A percentile compares a stretch with the other conserved stretches of the same genome.
phyloP scores from a whole-genome alignment of 2,797 vertebrate genomes.

The Antrozous pallidus region DNA sequence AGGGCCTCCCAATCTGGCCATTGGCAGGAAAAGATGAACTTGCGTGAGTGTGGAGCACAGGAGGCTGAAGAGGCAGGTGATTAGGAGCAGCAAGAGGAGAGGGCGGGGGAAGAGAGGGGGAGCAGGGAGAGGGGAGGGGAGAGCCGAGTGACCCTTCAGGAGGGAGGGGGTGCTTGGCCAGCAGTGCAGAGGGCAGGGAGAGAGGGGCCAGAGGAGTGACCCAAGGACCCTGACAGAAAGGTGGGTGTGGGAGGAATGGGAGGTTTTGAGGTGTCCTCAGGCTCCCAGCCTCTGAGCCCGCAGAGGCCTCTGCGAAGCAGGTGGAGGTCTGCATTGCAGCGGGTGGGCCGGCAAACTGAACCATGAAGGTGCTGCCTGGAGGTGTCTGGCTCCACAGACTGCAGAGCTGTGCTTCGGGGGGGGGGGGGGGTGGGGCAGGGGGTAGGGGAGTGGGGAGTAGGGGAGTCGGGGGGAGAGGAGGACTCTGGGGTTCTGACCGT shows the following conservation, averaged over 20 bases:
- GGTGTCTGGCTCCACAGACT: neutral
- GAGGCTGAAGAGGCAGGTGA: neutral
- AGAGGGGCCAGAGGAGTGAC: too few species aligned
- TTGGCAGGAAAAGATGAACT: neutral
- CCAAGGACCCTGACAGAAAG: neutral
- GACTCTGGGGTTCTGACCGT: neutral
- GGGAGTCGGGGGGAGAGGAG: too few species aligned
- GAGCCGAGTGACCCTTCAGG: neutral
- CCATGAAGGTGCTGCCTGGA: neutral
- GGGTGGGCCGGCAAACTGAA: fast-evolving
- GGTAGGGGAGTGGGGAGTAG: too few species aligned
- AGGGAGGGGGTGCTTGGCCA: neutral
- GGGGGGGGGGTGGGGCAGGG: too few species aligned
- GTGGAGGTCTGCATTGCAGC: neutral
- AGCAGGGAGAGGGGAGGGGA: too few species aligned
- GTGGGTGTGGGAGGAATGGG: fast-evolving
- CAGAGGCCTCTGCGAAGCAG: neutral
- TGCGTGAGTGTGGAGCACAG: neutral
- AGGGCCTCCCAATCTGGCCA: fast-evolving
- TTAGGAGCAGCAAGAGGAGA: too few species aligned
- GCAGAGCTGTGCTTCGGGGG: neutral
- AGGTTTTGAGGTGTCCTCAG: neutral
- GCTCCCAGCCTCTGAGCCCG: neutral
- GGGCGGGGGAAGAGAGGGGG: too few species aligned
- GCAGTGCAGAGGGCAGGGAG: neutral